phyloP scores from a whole-genome alignment of 35 echinoderm and acorn worm genomes.

The Ptychodera flava region DNA sequence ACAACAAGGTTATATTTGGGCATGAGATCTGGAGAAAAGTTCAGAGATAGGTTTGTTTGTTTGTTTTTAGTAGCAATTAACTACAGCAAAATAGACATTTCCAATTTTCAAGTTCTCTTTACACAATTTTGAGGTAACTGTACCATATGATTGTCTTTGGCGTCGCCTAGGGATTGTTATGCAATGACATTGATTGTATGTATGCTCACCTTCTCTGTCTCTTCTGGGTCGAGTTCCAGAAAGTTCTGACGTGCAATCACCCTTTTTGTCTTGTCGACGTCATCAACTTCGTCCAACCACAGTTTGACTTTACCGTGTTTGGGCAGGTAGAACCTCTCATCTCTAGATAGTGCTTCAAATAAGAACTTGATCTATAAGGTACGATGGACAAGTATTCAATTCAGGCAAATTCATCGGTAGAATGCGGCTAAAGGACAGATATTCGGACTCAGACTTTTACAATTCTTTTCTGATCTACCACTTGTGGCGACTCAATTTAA shows the following conservation, averaged over 20 bases:
- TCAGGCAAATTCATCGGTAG: too few relatives aligned
- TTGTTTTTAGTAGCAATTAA: neutral
- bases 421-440: too few relatives aligned
- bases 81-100: neutral
- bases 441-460: too few relatives aligned
- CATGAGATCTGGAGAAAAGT: neutral
- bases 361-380: neutral
- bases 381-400: too few relatives aligned
- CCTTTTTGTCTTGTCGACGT: neutral
- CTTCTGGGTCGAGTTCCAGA: neutral
- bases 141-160: too few relatives aligned
- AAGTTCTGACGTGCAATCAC: neutral
- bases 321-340: neutral
- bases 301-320: neutral
- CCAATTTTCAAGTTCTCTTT: neutral
- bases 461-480: too few relatives aligned
- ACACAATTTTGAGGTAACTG: neutral
- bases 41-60: neutral
- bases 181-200: neutral
- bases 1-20: too few relatives aligned
- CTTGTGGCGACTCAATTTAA: too few relatives aligned
- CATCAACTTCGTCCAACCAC: neutral
- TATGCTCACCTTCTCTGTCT: neutral
- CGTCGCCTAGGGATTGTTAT: neutral
- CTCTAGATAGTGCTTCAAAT: neutral